These are phyloP conservation scores for Vultur gryphus DNA, from an alignment of 2,797 vertebrate species.

Conservation along the genomic window DNA sequence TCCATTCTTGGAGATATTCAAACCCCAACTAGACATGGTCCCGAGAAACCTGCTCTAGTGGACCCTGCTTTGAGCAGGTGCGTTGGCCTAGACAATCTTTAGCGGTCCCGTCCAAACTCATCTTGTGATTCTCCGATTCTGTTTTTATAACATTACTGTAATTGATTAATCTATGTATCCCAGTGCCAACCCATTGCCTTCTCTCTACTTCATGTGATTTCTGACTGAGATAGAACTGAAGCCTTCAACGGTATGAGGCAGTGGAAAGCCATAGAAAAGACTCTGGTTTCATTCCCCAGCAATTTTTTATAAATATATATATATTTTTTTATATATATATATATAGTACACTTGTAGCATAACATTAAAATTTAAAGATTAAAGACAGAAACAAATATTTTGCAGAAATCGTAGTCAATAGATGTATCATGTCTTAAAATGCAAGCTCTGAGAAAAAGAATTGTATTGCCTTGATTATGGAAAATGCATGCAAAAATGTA, in stretches of 20 bases:
- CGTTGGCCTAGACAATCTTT: neutral
- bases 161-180: neutral
- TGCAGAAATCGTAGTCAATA: neutral
- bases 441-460: neutral
- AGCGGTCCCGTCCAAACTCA: neutral
- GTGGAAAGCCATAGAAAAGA: neutral
- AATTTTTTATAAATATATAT: neutral
- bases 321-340: neutral
- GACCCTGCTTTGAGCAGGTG: neutral
- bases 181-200: neutral
- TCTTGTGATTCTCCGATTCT: neutral
- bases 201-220: neutral
- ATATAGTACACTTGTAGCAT: neutral
- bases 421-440: neutral
- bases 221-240: neutral
- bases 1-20: neutral
- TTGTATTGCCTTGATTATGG: neutral
- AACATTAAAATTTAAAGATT: neutral
- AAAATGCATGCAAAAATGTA: neutral
- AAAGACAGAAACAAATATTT: neutral
- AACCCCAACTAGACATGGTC: neutral
- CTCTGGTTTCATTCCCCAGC: neutral
- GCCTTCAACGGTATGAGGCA: neutral
- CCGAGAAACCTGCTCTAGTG: neutral
- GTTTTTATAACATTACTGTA: neutral